Percentiles rank a stretch among this genome's conserved stretches.
These are phyloP conservation scores for Lethrus apterus DNA, from an alignment of 1,140 invertebrate genomes.

Conservation along the genomic window DNA sequence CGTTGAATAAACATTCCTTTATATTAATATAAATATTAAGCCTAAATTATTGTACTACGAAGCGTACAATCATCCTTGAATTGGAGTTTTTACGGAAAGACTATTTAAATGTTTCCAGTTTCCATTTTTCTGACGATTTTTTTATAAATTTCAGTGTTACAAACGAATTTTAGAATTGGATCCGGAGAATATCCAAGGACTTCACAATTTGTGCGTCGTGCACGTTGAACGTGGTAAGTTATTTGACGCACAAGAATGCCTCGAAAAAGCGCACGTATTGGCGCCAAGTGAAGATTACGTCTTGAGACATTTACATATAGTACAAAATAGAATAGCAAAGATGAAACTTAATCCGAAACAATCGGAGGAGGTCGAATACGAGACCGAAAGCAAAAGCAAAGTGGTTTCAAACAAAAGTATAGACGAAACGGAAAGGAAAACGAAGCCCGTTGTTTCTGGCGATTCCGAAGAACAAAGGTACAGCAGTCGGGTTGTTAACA, in stretches of 20 bases:
- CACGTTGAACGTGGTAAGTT: constrained; percentile 86
- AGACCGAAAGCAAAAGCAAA: constrained; percentile 31
- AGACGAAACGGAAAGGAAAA: constrained; percentile 36
- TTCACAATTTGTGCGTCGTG: constrained; percentile 94
- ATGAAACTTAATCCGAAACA: constrained; percentile 32
- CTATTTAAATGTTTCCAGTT: no score
- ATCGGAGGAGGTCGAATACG: constrained; percentile 21
- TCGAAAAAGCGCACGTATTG: constrained; percentile 67
- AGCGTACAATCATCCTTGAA: no score
- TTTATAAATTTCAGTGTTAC: constrained; percentile 75
- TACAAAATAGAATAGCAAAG: constrained; percentile 60
- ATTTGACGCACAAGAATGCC: constrained; percentile 72
- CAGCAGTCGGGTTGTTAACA: constrained; percentile 40
- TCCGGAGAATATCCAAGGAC: constrained; percentile 85
- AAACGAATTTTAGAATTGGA: constrained; percentile 78
- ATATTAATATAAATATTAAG: no score
- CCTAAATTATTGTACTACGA: no score
- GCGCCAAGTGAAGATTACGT: constrained; percentile 89
- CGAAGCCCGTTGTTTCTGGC: constrained; percentile 35
- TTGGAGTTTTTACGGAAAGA: no score
- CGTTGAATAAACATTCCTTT: no score
- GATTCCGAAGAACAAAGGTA: constrained; percentile 39
- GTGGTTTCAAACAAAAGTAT: constrained; percentile 38
- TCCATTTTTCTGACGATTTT: constrained; percentile 2
- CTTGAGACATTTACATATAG: constrained; percentile 76